These are phyloP conservation scores for Chironomus tentans DNA, from an alignment of 2,888 invertebrate species.

Conservation along the genomic window DNA sequence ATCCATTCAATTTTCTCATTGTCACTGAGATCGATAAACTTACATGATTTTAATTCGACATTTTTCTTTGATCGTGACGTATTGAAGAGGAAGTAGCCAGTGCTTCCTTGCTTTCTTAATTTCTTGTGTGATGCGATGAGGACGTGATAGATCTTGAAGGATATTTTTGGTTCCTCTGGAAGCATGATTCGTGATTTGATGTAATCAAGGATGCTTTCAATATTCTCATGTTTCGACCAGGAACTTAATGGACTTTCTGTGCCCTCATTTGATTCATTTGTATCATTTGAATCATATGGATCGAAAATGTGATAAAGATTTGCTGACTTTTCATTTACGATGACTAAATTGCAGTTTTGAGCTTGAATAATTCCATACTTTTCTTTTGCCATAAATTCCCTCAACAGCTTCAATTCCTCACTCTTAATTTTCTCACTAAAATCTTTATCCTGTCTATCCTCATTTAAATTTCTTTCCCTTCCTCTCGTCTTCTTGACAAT, in stretches of 20 bases:
- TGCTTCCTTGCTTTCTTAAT: background rate
- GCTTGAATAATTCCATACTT: constrained; percentile 34
- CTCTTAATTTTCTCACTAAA: background rate
- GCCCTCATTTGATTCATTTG: constrained; percentile 32
- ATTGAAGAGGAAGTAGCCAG: constrained; percentile 3
- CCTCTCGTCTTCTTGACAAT: background rate
- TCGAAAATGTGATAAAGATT: constrained; percentile 51
- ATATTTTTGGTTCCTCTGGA: constrained; percentile 28
- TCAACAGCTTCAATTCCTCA: constrained; percentile 34
- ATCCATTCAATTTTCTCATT: constrained; percentile 14
- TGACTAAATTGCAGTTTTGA: constrained; percentile 33
- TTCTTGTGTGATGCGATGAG: background rate
- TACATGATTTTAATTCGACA: constrained; percentile 31
- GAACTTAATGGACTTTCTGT: constrained; percentile 20
- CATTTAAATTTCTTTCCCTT: background rate
- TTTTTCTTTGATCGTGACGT: constrained; percentile 37
- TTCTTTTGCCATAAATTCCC: constrained; percentile 45
- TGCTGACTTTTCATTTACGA: constrained; percentile 10
- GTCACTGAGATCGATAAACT: constrained; percentile 22
- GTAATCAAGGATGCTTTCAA: background rate
- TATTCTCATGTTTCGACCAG: background rate
- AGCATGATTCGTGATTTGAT: constrained; percentile 6
- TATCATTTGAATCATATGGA: constrained; percentile 45
- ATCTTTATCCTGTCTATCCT: background rate
- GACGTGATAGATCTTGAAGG: constrained; percentile 25